phyloP scores from a whole-genome alignment of 2,113 vertebrate genomes.

The Apaloderma vittatum region DNA sequence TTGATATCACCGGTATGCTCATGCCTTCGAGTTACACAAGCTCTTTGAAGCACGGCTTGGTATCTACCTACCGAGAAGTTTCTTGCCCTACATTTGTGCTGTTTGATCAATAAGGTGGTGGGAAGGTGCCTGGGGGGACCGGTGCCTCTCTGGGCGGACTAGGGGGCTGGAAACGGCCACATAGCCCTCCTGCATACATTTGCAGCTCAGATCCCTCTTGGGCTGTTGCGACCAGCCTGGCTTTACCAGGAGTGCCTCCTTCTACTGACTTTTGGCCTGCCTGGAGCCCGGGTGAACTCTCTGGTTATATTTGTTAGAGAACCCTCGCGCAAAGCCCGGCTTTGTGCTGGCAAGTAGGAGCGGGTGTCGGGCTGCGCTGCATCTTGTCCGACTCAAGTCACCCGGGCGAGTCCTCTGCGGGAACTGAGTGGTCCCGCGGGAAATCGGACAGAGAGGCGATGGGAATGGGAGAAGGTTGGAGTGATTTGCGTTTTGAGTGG shows the following conservation, averaged over 20 bases:
- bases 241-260: not conserved
- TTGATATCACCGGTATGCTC: not conserved
- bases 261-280: not conserved
- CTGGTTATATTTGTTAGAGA: not conserved
- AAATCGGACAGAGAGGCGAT: not conserved
- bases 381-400: not conserved
- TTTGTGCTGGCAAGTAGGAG: not conserved
- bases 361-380: not conserved
- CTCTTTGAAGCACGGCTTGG: not conserved
- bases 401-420: not conserved
- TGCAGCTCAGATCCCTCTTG: not conserved
- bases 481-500: not conserved
- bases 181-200: not conserved
- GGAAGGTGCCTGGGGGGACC: not conserved
- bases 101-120: slow-evolving; percentile 40
- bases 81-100: not conserved
- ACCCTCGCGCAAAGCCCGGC: not conserved
- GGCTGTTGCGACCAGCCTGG: not conserved
- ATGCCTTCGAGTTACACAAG: not conserved
- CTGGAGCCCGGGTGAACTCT: not conserved
- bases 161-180: not conserved
- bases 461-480: not conserved
- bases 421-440: not conserved
- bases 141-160: not conserved
- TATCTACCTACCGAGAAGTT: slow-evolving; percentile 12